Percentiles rank a stretch among this genome's conserved stretches.
Evolutionary conservation across 2,113 vertebrate species (phyloP).

Genomic region (Rhinichthys klamathensis): DNA sequence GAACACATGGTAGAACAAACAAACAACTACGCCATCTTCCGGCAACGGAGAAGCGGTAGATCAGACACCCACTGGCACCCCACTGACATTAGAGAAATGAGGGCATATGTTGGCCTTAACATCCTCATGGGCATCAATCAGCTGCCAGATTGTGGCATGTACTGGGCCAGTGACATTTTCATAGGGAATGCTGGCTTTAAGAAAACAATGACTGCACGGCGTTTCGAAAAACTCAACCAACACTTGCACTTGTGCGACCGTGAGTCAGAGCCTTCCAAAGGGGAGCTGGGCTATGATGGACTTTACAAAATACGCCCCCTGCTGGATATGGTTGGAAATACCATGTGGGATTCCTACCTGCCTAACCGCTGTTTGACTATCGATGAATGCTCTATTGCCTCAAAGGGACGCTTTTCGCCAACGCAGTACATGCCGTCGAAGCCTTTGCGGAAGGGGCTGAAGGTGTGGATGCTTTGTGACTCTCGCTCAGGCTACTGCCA

Average conservation of each 20-base stretch:
- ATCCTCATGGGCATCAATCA: constrained; percentile 84
- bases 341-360: constrained; percentile 79
- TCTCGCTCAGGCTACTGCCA: constrained; percentile 82
- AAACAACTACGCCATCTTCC: constrained; percentile 85
- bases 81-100: constrained; percentile 80
- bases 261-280: constrained; percentile 72
- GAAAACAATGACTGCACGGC: constrained; percentile 80
- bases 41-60: constrained; percentile 79
- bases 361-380: constrained; percentile 80
- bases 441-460: constrained; percentile 78
- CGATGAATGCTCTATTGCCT: constrained; percentile 74
- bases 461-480: constrained; percentile 83
- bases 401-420: constrained; percentile 76
- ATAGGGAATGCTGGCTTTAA: constrained; percentile 83
- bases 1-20: constrained; percentile 87
- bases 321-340: constrained; percentile 79
- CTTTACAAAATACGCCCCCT: constrained; percentile 81
- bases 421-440: constrained; percentile 81
- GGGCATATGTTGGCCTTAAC: constrained; percentile 79
- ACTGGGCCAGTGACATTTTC: constrained; percentile 84
- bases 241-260: constrained; percentile 81
- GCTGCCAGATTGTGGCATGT: constrained; percentile 81
- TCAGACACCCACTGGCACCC: constrained; percentile 82
- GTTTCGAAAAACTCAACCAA: constrained; percentile 81
- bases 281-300: constrained; percentile 78